Evolutionary conservation across 2,888 invertebrate genomes (phyloP).

Genomic region (Cephalotes varians): DNA sequence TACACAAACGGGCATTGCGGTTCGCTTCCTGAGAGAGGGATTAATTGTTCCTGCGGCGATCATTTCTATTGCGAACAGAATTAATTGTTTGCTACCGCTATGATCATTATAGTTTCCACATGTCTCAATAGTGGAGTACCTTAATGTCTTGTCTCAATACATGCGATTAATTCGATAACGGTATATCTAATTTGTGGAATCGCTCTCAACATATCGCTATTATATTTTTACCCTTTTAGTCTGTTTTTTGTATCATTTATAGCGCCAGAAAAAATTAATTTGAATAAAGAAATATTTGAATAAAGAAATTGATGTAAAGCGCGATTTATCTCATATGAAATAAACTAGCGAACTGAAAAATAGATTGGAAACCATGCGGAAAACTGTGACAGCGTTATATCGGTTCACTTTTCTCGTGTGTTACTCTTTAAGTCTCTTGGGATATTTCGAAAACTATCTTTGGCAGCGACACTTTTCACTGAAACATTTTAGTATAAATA

Average conservation of each 20-base stretch:
- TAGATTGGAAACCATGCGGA: not conserved
- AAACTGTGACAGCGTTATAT: not conserved
- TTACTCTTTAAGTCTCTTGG: not conserved
- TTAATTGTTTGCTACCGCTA: slow-evolving; percentile 20
- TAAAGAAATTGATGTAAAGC: not conserved
- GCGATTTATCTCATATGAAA: not conserved
- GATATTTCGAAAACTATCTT: slow-evolving; percentile 9
- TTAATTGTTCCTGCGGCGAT: slow-evolving; percentile 24
- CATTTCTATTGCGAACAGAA: slow-evolving; percentile 11
- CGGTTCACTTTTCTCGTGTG: not conserved
- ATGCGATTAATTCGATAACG: not conserved
- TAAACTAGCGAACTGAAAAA: not conserved
- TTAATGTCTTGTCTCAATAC: not conserved
- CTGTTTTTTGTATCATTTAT: not conserved
- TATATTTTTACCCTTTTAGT: not conserved
- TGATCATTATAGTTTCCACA: not conserved
- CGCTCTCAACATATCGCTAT: not conserved
- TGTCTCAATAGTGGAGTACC: slow-evolving; percentile 3
- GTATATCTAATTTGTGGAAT: not conserved
- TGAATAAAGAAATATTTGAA: not conserved
- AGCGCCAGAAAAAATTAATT: not conserved
- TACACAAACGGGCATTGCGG: slow-evolving; percentile 40
- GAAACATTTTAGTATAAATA: not conserved
- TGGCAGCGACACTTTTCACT: not conserved
- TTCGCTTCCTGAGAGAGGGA: not conserved